Percentiles rank a stretch among this genome's conserved stretches.
Conservation (phyloP, 35 echinoderm and acorn worm species). For the Heliocidaris tuberculata region DNA sequence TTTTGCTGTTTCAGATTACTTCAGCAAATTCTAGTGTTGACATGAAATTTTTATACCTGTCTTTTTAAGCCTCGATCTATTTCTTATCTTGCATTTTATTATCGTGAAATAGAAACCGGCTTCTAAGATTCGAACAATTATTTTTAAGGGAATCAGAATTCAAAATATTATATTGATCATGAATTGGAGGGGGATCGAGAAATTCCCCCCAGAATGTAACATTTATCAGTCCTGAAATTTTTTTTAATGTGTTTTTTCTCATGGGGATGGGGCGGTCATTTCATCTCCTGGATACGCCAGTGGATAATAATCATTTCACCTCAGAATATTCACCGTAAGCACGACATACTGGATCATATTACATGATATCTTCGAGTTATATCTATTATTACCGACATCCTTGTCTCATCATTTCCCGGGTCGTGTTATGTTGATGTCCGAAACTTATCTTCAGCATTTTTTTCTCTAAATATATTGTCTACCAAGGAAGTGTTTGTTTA, state of each 20-base stretch:
- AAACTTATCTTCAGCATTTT: not conserved
- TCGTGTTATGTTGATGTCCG: not conserved
- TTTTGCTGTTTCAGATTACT: too few relatives aligned
- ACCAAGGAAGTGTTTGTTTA: not conserved
- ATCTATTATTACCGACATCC: not conserved
- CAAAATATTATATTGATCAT: too few relatives aligned
- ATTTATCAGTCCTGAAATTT: too few relatives aligned
- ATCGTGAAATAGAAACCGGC: too few relatives aligned
- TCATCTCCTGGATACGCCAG: not conserved
- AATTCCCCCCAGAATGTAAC: too few relatives aligned
- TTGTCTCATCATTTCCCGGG: not conserved
- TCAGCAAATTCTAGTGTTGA: too few relatives aligned
- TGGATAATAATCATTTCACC: not conserved
- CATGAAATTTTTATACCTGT: too few relatives aligned
- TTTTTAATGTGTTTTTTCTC: not conserved
- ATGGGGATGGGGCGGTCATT: not conserved
- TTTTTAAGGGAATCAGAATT: too few relatives aligned
- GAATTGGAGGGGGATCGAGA: too few relatives aligned
- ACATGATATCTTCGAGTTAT: not conserved
- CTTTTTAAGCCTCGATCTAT: too few relatives aligned
- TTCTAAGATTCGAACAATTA: too few relatives aligned
- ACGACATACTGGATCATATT: not conserved
- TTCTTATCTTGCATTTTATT: too few relatives aligned
- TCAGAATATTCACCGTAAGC: not conserved
- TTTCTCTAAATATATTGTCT: not conserved